Percentiles rank a stretch among this genome's conserved stretches.
Evolutionary conservation across 2,888 invertebrate species (phyloP).

Genomic region (Microctonus brassicae): DNA sequence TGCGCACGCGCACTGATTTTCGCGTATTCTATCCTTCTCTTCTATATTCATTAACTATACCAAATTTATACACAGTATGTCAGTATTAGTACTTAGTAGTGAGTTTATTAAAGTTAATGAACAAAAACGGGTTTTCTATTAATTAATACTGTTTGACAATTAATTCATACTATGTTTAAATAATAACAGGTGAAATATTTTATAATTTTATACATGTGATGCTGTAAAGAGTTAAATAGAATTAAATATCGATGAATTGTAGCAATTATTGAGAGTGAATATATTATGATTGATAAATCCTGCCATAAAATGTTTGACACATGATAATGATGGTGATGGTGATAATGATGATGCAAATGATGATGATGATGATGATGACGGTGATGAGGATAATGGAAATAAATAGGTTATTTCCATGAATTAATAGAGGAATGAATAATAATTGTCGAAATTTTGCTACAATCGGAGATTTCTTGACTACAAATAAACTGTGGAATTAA

Average conservation of each 20-base stretch:
- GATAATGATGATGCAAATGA: too few species aligned
- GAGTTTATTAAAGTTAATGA: not conserved
- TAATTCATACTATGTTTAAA: not conserved
- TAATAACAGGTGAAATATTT: not conserved
- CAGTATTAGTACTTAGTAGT: not conserved
- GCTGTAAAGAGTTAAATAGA: not conserved
- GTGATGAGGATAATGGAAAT: too few species aligned
- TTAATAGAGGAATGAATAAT: not conserved
- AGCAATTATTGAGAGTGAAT: not conserved
- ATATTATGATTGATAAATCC: not conserved
- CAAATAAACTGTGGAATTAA: not conserved
- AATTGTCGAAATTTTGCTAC: not conserved
- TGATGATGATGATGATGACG: too few species aligned
- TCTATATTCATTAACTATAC: too few species aligned
- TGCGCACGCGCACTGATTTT: too few species aligned
- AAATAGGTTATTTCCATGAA: not conserved
- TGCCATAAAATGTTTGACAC: not conserved
- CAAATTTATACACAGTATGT: too few species aligned
- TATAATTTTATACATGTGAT: not conserved
- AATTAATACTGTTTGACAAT: not conserved
- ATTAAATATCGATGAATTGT: not conserved
- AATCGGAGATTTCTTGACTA: not conserved
- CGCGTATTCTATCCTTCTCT: too few species aligned
- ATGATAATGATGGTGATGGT: too few species aligned
- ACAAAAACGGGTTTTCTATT: not conserved